Base-by-base conservation (phyloP, 2,113 vertebrate species). In the Sprattus sprattus region DNA sequence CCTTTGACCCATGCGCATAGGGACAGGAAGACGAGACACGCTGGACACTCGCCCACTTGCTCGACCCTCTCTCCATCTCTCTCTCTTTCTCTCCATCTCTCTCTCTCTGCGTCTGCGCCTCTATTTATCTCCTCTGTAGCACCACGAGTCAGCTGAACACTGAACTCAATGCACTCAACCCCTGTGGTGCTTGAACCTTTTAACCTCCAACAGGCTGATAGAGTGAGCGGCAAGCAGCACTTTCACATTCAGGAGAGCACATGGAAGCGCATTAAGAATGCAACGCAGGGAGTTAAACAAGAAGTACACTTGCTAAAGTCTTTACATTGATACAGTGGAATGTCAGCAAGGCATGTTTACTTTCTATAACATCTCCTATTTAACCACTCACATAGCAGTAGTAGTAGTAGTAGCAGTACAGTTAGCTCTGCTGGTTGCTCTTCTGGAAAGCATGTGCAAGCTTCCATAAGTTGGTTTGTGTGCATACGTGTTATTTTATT, bases 91-190 rank as follows among this genome's bases (percentile, higher is more conserved):
- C 71, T 25, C 15, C 3, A 10, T 46, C 46, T 32, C 46, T 45
- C 71, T 50, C 44, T 25, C 81, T 16, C 85, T 71, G 46, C n/a
- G 10, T 52, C 78, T n/a, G 54, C 18, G 7, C 4, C 54, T 60
- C 54, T 22, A 20, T 84, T 75, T 8, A 22, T 85, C 64, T 78
- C 32, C 32, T 78, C 71, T 78, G 71, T 13, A 15, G 25, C 71
- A 44, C 1, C 71, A 78, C 71, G 45, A 50, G n/a, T 75, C 44
- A 32, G 57, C 47, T 46, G 46, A 54, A 20, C 67, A 32, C 45
- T 86, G 83, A 84, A 88, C 85, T 71, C 25, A 1, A 22, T 86
- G 87, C 82, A 83, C 87, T 84, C 84, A 46, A 60, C 57, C 52
- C 60, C 83, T 67, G 60, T 22, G 47, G 84, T 50, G 47, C 28